Evolutionary conservation across 1,140 invertebrate species (phyloP), one percentile per base, ranked within the genome.

Genomic region (Diploscapter pachys): DNA sequence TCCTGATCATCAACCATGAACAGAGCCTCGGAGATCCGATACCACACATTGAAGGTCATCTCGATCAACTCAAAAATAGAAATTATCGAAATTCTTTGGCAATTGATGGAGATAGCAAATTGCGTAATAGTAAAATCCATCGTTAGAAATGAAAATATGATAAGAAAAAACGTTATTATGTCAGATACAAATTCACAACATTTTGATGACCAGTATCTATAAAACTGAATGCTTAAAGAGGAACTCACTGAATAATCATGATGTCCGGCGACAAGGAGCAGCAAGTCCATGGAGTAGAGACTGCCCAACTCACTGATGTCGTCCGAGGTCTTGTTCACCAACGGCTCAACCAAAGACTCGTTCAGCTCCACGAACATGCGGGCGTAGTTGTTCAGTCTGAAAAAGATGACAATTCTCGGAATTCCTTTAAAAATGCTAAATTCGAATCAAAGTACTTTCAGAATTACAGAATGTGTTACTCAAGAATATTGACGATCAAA

Each of bases 41-140:
- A 97, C 96, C 96, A 99, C 67, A 98, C 89, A 86, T 94, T 93
- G 84, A 98, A 99, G 3, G 95, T 96, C 74, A 97, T 94, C 87
- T 96, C 94, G 52, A 94, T 93, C 57, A 99, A 91, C 91, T 96
- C 79, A 56, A 87, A 87, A 68, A 67, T 51, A 13, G 8, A 67
- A 67, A 9, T 8, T 31, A 49, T 51, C 5, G 5, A 31, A 52
- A 53, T 5, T n/a, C 5, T 50, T 31, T n/a, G 62, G n/a, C 6
- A n/a, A 2, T 8, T 49, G 2, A 3, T 3, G 2, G 5, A 63
- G n/a, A 63, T 72, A 62, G 59, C 31, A 48, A 56, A 63, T 64
- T 62, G 3, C 50, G 31, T 9, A 55, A 6, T 2, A 59, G 6
- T 57, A 6, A 13, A 76, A 50, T 72, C 4, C 5, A 51, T 80